A percentile compares a stretch with the other conserved stretches of the same genome.
These are phyloP conservation scores for Dicaeum eximium DNA, from an alignment of 2,113 vertebrate genomes.

Conservation along the genomic window DNA sequence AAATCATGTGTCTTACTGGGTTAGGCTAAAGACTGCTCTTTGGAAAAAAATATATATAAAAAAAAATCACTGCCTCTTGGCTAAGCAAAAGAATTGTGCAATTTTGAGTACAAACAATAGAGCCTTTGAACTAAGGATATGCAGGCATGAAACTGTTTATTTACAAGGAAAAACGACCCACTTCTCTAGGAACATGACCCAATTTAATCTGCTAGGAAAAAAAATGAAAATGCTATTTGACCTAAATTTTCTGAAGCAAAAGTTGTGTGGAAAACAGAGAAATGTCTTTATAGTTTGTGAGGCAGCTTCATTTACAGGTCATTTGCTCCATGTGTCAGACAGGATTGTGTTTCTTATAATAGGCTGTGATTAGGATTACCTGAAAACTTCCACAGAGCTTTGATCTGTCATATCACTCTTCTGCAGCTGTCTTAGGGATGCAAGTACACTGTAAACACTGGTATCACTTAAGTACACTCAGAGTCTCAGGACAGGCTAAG, in stretches of 20 bases:
- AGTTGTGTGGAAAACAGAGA: slow-evolving; percentile 14
- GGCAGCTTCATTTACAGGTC: slow-evolving; percentile 3
- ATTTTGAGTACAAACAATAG: slow-evolving; percentile 58
- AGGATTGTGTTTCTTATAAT: slow-evolving; percentile 33
- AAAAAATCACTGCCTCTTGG: slow-evolving; percentile 40
- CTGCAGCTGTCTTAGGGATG: background rate
- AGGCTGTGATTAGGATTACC: slow-evolving; percentile 23
- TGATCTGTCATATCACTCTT: background rate
- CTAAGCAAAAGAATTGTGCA: slow-evolving; percentile 36
- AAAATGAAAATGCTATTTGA: slow-evolving; percentile 13
- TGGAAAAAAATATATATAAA: background rate
- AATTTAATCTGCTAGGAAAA: slow-evolving; percentile 54
- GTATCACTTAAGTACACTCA: background rate
- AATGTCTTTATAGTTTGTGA: background rate
- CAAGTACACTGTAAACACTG: background rate
- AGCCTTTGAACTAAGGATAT: slow-evolving; percentile 59
- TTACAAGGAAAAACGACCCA: slow-evolving; percentile 59
- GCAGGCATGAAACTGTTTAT: slow-evolving; percentile 54
- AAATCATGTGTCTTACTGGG: slow-evolving; percentile 14
- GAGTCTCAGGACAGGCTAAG: background rate
- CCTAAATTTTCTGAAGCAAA: slow-evolving; percentile 56
- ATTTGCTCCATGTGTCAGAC: background rate
- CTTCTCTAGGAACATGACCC: slow-evolving; percentile 47
- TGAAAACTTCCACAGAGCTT: slow-evolving; percentile 25
- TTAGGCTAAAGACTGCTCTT: slow-evolving; percentile 24